A percentile compares a stretch with the other conserved stretches of the same genome.
Evolutionary conservation across 1,140 invertebrate species (phyloP).

Genomic region (Tetramorium alpestre): DNA sequence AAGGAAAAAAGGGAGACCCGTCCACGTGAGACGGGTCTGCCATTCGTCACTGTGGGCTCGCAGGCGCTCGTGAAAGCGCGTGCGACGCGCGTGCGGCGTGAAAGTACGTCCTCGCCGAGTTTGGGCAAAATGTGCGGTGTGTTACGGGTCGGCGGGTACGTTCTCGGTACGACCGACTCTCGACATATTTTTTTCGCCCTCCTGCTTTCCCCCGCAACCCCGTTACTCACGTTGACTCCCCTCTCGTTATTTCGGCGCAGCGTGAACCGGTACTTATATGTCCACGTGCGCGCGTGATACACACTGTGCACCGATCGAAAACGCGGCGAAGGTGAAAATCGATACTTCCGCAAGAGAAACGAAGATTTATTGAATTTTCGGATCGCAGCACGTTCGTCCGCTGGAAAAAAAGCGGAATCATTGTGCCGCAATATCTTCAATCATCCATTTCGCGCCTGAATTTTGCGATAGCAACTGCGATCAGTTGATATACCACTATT

Average conservation of each 20-base stretch:
- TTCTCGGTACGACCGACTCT: constrained; percentile 4
- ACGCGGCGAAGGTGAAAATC: constrained; percentile 11
- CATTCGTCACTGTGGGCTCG: constrained; percentile 38
- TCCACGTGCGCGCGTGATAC: constrained; percentile 64
- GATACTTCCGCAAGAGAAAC: constrained; percentile 24
- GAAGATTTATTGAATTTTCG: constrained; percentile 9
- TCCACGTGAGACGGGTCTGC: constrained; percentile 25
- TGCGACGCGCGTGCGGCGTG: constrained; percentile 60
- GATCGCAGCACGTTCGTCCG: background rate
- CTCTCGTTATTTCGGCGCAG: constrained; percentile 43
- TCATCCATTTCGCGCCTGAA: background rate
- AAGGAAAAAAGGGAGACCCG: background rate
- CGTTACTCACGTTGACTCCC: constrained; percentile 36
- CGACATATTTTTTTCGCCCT: constrained; percentile 41
- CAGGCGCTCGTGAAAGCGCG: constrained; percentile 49
- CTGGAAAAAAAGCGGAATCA: background rate
- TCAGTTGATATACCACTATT: background rate
- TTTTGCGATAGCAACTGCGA: background rate
- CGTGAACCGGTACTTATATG: constrained; percentile 71
- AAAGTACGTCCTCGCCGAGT: constrained; percentile 73
- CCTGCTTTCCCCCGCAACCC: background rate
- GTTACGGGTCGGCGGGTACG: background rate
- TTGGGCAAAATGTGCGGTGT: constrained; percentile 64
- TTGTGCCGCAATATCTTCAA: background rate
- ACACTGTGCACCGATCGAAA: constrained; percentile 12